Evolutionary conservation across 1,140 invertebrate species (phyloP), one percentile per base, ranked within the genome.

Genomic region (Choristoneura fumiferana): DNA sequence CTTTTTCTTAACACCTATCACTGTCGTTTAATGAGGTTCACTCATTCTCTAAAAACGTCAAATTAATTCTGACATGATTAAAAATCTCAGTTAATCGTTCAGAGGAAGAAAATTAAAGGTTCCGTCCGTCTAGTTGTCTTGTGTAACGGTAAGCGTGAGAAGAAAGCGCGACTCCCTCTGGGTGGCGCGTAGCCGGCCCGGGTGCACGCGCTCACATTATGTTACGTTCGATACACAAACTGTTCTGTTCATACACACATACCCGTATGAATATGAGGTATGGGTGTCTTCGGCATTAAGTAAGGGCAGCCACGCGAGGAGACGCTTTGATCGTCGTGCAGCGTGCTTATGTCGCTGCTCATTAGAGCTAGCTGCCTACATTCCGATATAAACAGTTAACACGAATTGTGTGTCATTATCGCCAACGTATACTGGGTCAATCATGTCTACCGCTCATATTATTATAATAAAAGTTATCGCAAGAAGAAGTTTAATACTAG

Each of bases 91-190:
- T n/a, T n/a, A 35, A 54, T 36, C 33, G 12, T 35, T 17, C 3
- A 49, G 17, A 49, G 43, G 43, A 33, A 49, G 29, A 49, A 10
- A 22, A 45, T 17, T 18, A 33, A 22, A 33, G 43, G 34, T 54
- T 54, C 34, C 52, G 12, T 49, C 17, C 43, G 43, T 49, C 14
- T 49, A 49, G 22, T 6, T 29, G 22, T 22, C 8, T 49, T 33
- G 17, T 29, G 40, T 49, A 49, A 49, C 43, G 43, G 39, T 60
- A 45, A 63, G 53, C 53, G 62, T 71, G 71, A 58, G 60, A 68
- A 73, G 71, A 73, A 73, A 73, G 71, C 71, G 69, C 63, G 60
- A 65, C 68, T 69, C 59, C 55, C 62, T 65, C 62, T 57, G 55
- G 39, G 39, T 40, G 39, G 55, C 38, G 13, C 15, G n/a, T 10